Evolutionary conservation across 2,113 vertebrate genomes (phyloP).

Genomic region (Oryzias woworae): DNA sequence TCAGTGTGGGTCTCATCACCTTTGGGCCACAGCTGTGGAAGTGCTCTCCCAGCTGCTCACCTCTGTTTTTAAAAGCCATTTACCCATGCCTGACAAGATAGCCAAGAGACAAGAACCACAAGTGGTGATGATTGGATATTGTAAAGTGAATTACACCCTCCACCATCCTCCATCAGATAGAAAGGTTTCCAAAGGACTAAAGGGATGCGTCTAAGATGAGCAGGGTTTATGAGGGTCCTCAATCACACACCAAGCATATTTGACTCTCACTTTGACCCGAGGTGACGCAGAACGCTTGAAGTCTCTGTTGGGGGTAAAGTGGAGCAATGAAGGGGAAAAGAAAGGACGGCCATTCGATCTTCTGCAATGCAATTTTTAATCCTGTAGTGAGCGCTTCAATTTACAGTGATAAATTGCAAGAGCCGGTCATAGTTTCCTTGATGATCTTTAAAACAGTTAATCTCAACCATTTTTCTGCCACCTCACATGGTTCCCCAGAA

Average conservation of each 20-base stretch:
- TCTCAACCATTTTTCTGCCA: constrained; percentile 41
- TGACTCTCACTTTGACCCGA: constrained; percentile 42
- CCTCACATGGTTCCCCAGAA: constrained; percentile 33
- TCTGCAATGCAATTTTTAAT: constrained; percentile 27
- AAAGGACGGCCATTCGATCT: constrained; percentile 2
- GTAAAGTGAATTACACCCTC: constrained; percentile 67
- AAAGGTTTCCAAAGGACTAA: constrained; percentile 23
- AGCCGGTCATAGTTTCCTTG: neutral
- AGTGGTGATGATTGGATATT: constrained; percentile 68
- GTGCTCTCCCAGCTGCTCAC: constrained; percentile 36
- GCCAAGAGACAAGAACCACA: constrained; percentile 64
- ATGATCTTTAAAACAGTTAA: constrained; percentile 7
- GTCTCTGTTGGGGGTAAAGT: constrained; percentile 43
- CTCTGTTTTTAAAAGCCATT: constrained; percentile 60
- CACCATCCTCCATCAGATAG: constrained; percentile 27
- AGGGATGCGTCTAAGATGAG: constrained; percentile 46
- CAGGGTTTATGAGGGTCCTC: constrained; percentile 67
- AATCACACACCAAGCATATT: constrained; percentile 55
- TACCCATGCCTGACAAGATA: constrained; percentile 54
- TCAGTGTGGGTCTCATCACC: constrained; percentile 52
- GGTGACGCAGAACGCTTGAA: constrained; percentile 50
- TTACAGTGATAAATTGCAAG: constrained; percentile 8
- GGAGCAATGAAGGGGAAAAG: constrained; percentile 49
- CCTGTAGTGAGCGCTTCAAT: constrained; percentile 12
- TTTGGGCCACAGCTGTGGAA: constrained; percentile 33